Base-by-base conservation (phyloP, 2,888 invertebrate species). In the Amiota mariae region DNA sequence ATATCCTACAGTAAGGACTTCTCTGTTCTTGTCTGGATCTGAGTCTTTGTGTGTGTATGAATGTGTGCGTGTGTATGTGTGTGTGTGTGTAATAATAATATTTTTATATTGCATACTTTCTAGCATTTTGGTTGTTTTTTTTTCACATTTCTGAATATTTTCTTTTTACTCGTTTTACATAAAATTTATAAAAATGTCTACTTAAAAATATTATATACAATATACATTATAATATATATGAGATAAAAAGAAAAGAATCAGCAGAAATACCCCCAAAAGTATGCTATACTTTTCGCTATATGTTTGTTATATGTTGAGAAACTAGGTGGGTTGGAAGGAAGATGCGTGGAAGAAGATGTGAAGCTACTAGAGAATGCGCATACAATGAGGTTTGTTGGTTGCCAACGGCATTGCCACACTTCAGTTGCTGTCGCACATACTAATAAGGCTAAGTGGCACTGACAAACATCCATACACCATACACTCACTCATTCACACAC, bases 381-480 rank as follows among this genome's bases (percentile, higher is more conserved):
- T 68, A 72, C 66, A 56, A 57, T 57, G 56, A 51, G 48, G 13
- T 24, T 36, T 49, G 56, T 59, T 63, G 72, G 46, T 46, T 57
- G 72, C 66, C 72, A 74, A 61, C 68, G 73, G 77, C 68, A 57
- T 75, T 77, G 80, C 67, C 67, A 68, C 36, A 36, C 67, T 68
- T 68, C 54, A 68, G 54, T 12, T 68, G 67, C 78, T 80, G 81
- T 76, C 78, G 82, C 83, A 84, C 85, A 84, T 85, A 83, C 84
- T 84, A 84, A 84, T 84, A 84, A 84, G 84, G 85, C 84, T 85
- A 85, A 84, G 85, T 85, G 85, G 78, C 83, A 83, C 84, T 84
- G 84, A 81, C 83, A 83, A 80, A 80, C 78, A 79, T 77, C 75
- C 77, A 77, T 76, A 76, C 61, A 56, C 47, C 70, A 74, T 36